Evolutionary conservation across 2,888 invertebrate genomes (phyloP), one percentile per base, ranked within the genome.

Genomic region (Macrophya alboannulata): DNA sequence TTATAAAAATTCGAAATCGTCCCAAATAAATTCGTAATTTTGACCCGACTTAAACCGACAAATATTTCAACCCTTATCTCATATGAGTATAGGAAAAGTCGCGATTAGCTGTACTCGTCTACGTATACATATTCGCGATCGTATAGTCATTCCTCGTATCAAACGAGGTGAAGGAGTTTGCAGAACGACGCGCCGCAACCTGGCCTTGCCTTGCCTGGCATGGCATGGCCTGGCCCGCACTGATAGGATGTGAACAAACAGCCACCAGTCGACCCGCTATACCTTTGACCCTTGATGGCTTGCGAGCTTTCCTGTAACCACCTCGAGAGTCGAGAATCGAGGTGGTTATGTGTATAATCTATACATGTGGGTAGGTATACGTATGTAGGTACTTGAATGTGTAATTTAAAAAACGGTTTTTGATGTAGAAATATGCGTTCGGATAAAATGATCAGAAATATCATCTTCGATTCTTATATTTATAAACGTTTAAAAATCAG

Each of bases 141-240:
- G 25, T 62, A 25, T 62, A 62, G 12, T 62, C 62, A 25, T 62
- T 62, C 62, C 62, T 62, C 25, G 21, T 62, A 25, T 62, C 25
- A 25, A 62, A 62, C 62, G 62, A 25, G 62, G 71, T 17, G 40
- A 71, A 71, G 71, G 17, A 71, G 71, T 71, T 17, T 40, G n/a
- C 40, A 62, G 40, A 71, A 71, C 71, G 37, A 71, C 43, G 71
- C 40, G 71, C 37, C 40, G 71, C 71, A 71, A 37, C 71, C 71
- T 71, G 71, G 71, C 71, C 71, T 71, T 37, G 40, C 40, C 71
- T 31, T 31, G 31, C 71, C 71, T 71, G 71, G 71, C 71, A 40
- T 71, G 71, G 71, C 71, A 40, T 71, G 71, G 71, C 71, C 71
- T 71, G 71, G 71, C 40, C 71, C 71, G 71, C 71, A 71, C 71